Base-by-base conservation (phyloP, 2,888 invertebrate genomes). In the Neuroscelio doddi region DNA sequence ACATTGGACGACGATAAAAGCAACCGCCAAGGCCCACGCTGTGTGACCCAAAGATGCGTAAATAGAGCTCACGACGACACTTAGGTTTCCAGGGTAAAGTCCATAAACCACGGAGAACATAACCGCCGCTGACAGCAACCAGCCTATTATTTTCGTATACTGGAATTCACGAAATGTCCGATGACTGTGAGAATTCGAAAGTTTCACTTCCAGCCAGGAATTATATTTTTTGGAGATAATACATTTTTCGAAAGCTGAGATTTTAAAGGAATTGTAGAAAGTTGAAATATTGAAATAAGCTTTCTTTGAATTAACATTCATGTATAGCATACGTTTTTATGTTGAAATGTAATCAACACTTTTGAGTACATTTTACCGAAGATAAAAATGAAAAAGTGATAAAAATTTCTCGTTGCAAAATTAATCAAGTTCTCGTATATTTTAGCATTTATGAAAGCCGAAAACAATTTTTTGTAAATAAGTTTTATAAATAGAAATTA, bases 1-100 rank as follows among this genome's bases (percentile, higher is more conserved):
- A 81, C 94, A 94, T 16, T 93, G 91, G 46, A 93, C 84, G n/a
- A 92, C 90, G 62, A 94, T 90, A 91, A 94, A 94, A 3, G 91
- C 89, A 7, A 94, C 86, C 0, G 90, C 90, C 9, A 90, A 78
- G 1, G 91, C 92, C 90, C 93, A 94, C 0, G 91, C 93, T 67
- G 91, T 90, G 73, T 92, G 91, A 12, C 90, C 91, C 27, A 92
- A 81, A 73, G 91, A 91, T 78, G 93, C 92, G 84, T 94, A 94
- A 80, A 92, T 63, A 32, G 83, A 83, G 58, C 83, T 83, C 34
- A 74, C 69, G 7, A 74, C 44, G 17, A 81, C 78, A 34, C 74
- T 80, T 49, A 84, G 73, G 66, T 82, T 77, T 39, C 78, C 81
- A 12, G 83, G 82, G 57, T 85, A 85, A 1, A 85, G 77, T 1